Base-by-base conservation (phyloP, 1,140 invertebrate species). In the Propsilocerus akamusi region DNA sequence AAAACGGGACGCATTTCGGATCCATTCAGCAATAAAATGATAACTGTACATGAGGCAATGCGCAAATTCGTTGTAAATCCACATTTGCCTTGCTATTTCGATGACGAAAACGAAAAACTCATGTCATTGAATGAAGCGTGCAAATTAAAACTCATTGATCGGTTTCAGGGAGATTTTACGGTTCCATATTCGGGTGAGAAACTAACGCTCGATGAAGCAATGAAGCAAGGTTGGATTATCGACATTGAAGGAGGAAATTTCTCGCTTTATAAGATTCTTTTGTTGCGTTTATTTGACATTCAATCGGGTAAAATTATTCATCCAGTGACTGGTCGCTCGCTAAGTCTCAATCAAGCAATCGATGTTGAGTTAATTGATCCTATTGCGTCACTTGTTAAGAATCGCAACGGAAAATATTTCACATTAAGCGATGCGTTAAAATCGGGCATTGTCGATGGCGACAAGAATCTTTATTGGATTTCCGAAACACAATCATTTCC, bases 1-100 rank as follows among this genome's bases (percentile, higher is more conserved):
- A 69, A 72, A 48, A 79, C 75, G 1, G 86, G 88, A n/a, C 83
- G 84, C 68, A 75, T 95, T 23, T 74, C 76, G 20, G 86, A 93
- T 68, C 80, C 84, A 12, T 73, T 72, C 24, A 83, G 77, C 2
- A 80, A 78, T 23, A 74, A 81, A 50, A 75, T 80, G 56, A 78
- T 90, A 5, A 87, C 85, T 14, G 63, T 95, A 7, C 80, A 88
- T 55, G 87, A 93, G 67, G 79, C 86, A 5, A 86, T 92, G 60
- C 71, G 85, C 26, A 76, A 80, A 47, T 83, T 79, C 49, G 71
- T 86, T 6, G 77, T 91, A 37, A 83, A 85, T 68, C 81, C 86
- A 1, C 74, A 76, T 57, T 67, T 88, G 41, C 78, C 83, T 11
- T 87, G 84, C 58, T 87, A 84, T 58, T 88, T 81, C 65, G 80